phyloP scores from a whole-genome alignment of 2,888 invertebrate species.

The Loripinus fragilis region DNA sequence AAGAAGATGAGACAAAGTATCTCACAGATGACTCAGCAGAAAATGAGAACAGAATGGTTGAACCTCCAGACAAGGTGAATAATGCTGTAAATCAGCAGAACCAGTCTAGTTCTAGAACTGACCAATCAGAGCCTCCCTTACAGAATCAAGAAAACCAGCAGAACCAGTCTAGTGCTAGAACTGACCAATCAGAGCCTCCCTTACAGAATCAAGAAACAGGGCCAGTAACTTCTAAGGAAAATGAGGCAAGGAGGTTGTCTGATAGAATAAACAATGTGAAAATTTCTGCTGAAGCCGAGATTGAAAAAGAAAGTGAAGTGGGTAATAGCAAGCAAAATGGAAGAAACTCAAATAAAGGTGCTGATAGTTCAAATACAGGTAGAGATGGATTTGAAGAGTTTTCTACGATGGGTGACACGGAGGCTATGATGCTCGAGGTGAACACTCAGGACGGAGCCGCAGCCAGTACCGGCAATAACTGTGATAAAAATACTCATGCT shows the following conservation, averaged over 20 bases:
- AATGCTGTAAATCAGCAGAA: conserved; percentile 16
- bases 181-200: conserved; percentile 25
- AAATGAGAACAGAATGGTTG: conserved; percentile 23
- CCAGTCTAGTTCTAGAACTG: conserved; percentile 6
- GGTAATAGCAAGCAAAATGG: neutral
- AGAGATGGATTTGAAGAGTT: conserved; percentile 30
- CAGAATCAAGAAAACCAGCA: conserved; percentile 17
- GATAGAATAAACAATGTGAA: neutral
- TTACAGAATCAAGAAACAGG: conserved; percentile 1
- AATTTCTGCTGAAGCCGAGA: neutral
- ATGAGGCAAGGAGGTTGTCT: neutral
- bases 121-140: conserved; percentile 24
- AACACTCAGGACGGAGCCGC: conserved; percentile 31
- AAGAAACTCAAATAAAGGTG: neutral
- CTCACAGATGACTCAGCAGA: conserved; percentile 63
- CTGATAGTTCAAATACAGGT: neutral
- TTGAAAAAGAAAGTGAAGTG: neutral
- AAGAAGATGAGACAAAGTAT: conserved; percentile 84
- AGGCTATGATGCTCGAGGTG: conserved; percentile 44
- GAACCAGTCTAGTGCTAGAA: conserved; percentile 1
- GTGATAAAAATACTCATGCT: neutral
- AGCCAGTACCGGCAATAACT: neutral
- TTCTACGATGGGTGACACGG: conserved; percentile 51
- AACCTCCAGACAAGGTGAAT: conserved; percentile 6
- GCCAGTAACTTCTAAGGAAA: conserved; percentile 1